Base-by-base conservation (phyloP, 2,888 invertebrate species). In the Ormyrus pomaceus region DNA sequence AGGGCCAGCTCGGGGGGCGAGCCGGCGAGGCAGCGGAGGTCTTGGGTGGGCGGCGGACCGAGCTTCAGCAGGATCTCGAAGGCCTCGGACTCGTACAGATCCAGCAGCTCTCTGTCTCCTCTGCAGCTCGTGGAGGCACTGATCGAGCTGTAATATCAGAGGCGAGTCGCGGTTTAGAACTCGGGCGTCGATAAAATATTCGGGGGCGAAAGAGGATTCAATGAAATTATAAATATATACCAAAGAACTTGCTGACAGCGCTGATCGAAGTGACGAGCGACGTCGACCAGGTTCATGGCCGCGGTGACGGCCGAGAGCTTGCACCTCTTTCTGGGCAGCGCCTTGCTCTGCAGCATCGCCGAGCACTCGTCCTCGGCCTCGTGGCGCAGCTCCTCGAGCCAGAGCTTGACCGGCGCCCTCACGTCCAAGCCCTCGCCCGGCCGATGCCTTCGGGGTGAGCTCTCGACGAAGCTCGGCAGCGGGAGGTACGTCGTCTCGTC, bases 271-370 rank as follows among this genome's bases (percentile, higher is more conserved):
- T 19, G 19, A 0, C 84, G 85, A 0, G 89, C 87, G 6, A 88
- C 88, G 34, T 88, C 84, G 48, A 91, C 86, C 51, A 90, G 76
- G 80, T 88, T 89, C 5, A 88, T 90, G 0, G 90, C 90, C 0
- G 90, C 90, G 0, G 89, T 87, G 0, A 0, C 87, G 0, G 90
- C 9, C 77, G 83, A 7, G 19, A 19, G 19, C 19, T 19, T 19
- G 19, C 10, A 11, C 10, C 34, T 56, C 6, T 85, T 75, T 19
- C 9, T 84, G 84, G 95, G 95, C n/a, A 97, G 92, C 0, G 95
- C 95, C 89, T 98, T 98, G 87, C 96, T 96, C 90, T 98, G 98
- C 10, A 98, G 92, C 0, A 97, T 96, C 59, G 95, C 96, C 93
- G 96, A 95, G 86, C 97, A 97, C 91, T 98, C 98, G 73, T 95